phyloP scores from a whole-genome alignment of 2,113 vertebrate genomes.

The Dascyllus trimaculatus region DNA sequence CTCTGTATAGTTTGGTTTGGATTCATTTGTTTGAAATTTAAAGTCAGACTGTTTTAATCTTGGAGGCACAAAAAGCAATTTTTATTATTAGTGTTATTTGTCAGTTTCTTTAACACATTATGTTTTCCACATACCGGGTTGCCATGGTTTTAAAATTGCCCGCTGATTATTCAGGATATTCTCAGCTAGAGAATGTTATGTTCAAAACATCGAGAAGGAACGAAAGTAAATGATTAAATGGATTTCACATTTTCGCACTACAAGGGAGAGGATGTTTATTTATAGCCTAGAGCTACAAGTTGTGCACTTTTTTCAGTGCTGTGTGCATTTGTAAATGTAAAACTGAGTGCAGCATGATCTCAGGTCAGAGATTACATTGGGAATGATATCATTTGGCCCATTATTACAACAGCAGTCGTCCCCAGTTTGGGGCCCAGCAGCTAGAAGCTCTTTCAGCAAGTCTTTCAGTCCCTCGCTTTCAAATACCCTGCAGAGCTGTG shows the following conservation, averaged over 20 bases:
- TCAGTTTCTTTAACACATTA: neutral
- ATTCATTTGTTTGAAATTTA: slow-evolving; percentile 21
- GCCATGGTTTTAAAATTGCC: neutral
- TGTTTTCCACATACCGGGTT: neutral
- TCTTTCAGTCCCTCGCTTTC: slow-evolving; percentile 15
- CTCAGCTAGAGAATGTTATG: slow-evolving; percentile 1
- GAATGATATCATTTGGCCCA: slow-evolving; percentile 5
- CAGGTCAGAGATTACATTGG: slow-evolving; percentile 3
- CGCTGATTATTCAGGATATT: neutral
- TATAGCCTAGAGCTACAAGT: slow-evolving; percentile 1
- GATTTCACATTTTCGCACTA: slow-evolving; percentile 5
- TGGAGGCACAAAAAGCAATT: neutral
- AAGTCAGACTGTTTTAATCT: slow-evolving; percentile 6
- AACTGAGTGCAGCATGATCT: slow-evolving; percentile 5
- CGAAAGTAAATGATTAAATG: slow-evolving; percentile 69
- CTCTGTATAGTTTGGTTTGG: slow-evolving; percentile 16
- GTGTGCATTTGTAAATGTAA: slow-evolving; percentile 17
- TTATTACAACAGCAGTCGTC: slow-evolving; percentile 13
- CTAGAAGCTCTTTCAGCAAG: slow-evolving; percentile 38
- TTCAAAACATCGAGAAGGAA: slow-evolving; percentile 19
- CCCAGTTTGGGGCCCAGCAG: neutral
- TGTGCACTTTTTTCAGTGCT: neutral
- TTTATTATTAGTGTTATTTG: neutral
- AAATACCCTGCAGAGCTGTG: slow-evolving; percentile 53
- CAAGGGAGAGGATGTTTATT: neutral